Base-by-base conservation (phyloP, 2,888 invertebrate species). In the Monoplex corrugatus region DNA sequence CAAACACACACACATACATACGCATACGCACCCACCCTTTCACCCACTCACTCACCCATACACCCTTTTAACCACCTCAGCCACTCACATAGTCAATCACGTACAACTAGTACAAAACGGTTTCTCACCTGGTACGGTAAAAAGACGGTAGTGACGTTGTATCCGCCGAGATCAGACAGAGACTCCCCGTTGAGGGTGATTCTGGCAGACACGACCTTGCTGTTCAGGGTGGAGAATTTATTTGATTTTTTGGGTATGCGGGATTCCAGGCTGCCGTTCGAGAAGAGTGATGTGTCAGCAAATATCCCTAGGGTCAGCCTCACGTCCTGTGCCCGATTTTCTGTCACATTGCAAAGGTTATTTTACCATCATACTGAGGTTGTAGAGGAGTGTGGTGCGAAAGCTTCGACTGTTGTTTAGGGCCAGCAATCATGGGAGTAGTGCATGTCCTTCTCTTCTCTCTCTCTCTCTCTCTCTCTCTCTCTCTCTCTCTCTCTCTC, bases 121-220 rank as follows among this genome's bases (percentile, higher is more conserved):
- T n/a, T n/a, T n/a, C n/a, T n/a, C n/a, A 68, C 68, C 84, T 84
- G 84, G 16, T 84, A 32, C 6, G 93, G 92, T 45, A 89, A 82
- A 86, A 93, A 94, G 0, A 93, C 90, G 32, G 92, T 90, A 8
- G 91, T 92, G 23, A 94, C 93, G 1, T 43, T 44, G 35, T 91
- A 89, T 13, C 89, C 87, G 23, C 91, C 91, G 13, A 94, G 92
- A 19, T 92, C 87, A 10, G 87, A 45, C 13, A 93, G 82, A 2
- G 89, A 43, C 43, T 44, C n/a, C 2, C 89, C 90, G 38, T 92
- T 87, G 13, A 89, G 90, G 10, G 43, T 68, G n/a, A 86, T 57
- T 32, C 86, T 68, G 43, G 86, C 86, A 16, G 86, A 86, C 50
- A 86, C 86, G 23, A 86, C 86, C n/a, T 40, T 23, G 63, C 86